Evolutionary conservation across 2,797 vertebrate species (phyloP).

Genomic region (Rhabdomys pumilio): DNA sequence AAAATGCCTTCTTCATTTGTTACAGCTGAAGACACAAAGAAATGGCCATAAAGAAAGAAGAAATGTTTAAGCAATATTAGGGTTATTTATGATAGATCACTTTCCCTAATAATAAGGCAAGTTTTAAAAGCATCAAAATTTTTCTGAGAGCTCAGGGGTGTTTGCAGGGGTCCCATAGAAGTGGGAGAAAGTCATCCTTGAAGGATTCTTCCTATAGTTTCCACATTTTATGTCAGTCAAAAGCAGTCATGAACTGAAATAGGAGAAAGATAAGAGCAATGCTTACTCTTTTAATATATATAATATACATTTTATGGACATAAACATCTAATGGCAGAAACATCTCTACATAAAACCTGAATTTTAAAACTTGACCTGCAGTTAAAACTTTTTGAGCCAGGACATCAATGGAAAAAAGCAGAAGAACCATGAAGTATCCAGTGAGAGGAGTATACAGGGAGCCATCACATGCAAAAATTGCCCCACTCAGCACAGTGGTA

Average conservation of each 20-base stretch:
- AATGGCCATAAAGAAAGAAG: slow-evolving; percentile 12
- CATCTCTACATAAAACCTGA: no score
- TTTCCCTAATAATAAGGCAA: neutral
- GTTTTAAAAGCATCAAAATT: slow-evolving; percentile 8
- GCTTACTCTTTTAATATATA: neutral
- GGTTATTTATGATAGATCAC: neutral
- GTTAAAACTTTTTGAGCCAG: neutral
- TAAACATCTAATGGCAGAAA: neutral
- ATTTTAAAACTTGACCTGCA: neutral
- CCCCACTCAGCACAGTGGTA: neutral
- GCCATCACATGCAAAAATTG: neutral
- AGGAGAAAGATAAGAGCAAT: neutral
- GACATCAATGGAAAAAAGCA: neutral
- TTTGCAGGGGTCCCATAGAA: neutral
- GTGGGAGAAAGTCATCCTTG: slow-evolving; percentile 15
- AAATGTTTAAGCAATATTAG: neutral
- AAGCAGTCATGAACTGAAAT: neutral
- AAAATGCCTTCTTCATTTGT: slow-evolving; percentile 6
- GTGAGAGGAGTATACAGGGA: neutral
- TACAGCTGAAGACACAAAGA: neutral
- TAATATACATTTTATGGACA: neutral
- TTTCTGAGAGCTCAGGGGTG: neutral
- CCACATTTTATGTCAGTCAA: neutral
- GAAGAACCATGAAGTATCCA: neutral
- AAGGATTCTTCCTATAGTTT: neutral